Evolutionary conservation across 2,797 vertebrate genomes (phyloP).

Genomic region (Myioborus melanocephalus): DNA sequence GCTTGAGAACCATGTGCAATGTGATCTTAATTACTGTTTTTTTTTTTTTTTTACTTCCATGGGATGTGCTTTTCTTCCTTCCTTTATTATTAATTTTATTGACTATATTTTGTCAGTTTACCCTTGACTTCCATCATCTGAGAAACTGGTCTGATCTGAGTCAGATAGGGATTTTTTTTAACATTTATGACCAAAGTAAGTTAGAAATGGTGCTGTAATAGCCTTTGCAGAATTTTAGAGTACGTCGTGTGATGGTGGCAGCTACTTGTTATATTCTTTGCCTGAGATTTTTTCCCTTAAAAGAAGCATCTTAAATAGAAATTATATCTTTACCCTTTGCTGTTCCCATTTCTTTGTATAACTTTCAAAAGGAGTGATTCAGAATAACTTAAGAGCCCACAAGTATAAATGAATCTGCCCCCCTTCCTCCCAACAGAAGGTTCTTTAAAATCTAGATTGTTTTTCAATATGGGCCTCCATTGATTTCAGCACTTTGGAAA

Average conservation of each 20-base stretch:
- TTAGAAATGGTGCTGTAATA: not conserved
- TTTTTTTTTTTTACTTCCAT: not conserved
- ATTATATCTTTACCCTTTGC: not conserved
- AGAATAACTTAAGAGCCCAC: not conserved
- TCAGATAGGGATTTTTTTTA: not conserved
- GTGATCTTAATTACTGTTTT: not conserved
- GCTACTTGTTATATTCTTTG: not conserved
- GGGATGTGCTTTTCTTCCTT: not conserved
- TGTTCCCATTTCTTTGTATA: not conserved
- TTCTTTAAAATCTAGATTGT: not conserved
- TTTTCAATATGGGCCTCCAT: not conserved
- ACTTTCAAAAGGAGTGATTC: not conserved
- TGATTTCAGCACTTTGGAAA: not conserved
- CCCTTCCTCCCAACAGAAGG: not conserved
- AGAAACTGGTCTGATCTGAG: not conserved
- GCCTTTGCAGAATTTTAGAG: not conserved
- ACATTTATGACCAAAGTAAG: not conserved
- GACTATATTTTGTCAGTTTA: not conserved
- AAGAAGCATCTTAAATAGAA: not conserved
- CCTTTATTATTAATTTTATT: not conserved
- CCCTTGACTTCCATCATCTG: not conserved
- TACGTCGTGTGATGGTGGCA: not conserved
- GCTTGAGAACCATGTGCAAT: not conserved
- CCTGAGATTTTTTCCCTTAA: not conserved
- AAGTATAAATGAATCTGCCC: not conserved